These are phyloP conservation scores for Cyaniris semiargus DNA, from an alignment of 2,888 invertebrate genomes.

Conservation along the genomic window DNA sequence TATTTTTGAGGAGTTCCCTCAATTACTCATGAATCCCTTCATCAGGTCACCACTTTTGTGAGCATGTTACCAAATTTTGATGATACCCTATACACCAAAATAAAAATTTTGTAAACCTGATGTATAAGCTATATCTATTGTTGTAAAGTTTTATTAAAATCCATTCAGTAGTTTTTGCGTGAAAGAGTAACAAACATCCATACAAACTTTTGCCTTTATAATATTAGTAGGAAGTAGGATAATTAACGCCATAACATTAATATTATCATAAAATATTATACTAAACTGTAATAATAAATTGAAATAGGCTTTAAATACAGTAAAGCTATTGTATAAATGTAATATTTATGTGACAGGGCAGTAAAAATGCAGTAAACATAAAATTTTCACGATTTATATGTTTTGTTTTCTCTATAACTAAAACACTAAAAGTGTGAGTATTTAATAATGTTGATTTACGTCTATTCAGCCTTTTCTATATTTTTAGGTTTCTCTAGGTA, in stretches of 20 bases:
- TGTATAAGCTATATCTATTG: too few relatives aligned
- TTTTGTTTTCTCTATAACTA: constrained; percentile 18
- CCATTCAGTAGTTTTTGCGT: too few relatives aligned
- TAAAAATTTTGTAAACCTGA: too few relatives aligned
- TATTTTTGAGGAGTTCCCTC: too few relatives aligned
- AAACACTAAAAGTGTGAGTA: not conserved
- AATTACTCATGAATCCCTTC: too few relatives aligned
- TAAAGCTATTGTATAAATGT: not conserved
- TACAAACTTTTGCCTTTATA: too few relatives aligned
- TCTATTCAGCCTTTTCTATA: not conserved
- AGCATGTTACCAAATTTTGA: too few relatives aligned
- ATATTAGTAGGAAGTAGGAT: not conserved
- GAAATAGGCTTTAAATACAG: not conserved
- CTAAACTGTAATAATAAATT: not conserved
- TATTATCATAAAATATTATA: not conserved
- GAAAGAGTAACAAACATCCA: too few relatives aligned
- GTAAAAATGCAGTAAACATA: constrained; percentile 21
- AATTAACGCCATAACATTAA: not conserved
- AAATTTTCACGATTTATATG: constrained; percentile 24
- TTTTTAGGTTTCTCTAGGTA: not conserved
- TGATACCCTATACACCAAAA: too few relatives aligned
- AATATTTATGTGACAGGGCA: constrained; percentile 9
- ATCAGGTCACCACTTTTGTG: too few relatives aligned
- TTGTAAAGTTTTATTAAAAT: too few relatives aligned
- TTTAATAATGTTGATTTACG: not conserved